A percentile compares a stretch with the other conserved stretches of the same genome.
Conservation (phyloP, 2,888 invertebrate genomes). For the Dryadula phaetusa region DNA sequence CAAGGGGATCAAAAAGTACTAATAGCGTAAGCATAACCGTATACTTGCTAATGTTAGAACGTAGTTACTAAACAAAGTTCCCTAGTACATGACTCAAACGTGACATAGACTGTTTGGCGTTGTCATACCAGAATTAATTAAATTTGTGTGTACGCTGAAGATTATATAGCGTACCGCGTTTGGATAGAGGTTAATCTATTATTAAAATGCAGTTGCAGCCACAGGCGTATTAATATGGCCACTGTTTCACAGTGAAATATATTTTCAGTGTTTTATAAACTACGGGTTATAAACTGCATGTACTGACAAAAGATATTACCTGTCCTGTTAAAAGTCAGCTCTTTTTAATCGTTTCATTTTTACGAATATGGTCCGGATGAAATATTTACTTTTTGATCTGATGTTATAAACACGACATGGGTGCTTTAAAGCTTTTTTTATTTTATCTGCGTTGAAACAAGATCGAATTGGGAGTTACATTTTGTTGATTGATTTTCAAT, state of each 20-base stretch:
- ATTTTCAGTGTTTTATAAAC: slow-evolving; percentile 22
- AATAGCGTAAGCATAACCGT: slow-evolving; percentile 31
- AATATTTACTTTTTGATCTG: slow-evolving; percentile 15
- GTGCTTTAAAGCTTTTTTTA: background rate
- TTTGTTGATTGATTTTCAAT: background rate
- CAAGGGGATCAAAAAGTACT: slow-evolving; percentile 9
- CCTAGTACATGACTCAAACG: slow-evolving; percentile 48
- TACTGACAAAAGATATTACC: slow-evolving; percentile 13
- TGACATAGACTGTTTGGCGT: slow-evolving; percentile 49
- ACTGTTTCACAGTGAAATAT: slow-evolving; percentile 30
- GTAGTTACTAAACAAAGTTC: slow-evolving; percentile 47
- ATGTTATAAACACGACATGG: slow-evolving; percentile 2
- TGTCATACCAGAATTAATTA: slow-evolving; percentile 71
- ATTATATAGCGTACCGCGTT: slow-evolving; percentile 65
- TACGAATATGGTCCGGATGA: background rate
- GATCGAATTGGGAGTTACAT: slow-evolving; percentile 3
- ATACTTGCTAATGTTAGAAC: slow-evolving; percentile 49
- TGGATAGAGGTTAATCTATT: slow-evolving; percentile 69
- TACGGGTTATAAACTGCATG: slow-evolving; percentile 8
- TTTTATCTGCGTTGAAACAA: background rate
- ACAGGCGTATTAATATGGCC: slow-evolving; percentile 39
- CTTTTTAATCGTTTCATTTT: slow-evolving; percentile 18
- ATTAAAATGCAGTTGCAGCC: slow-evolving; percentile 70
- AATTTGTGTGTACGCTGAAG: slow-evolving; percentile 72
- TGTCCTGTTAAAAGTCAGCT: slow-evolving; percentile 18